Conservation (phyloP, 2,113 vertebrate genomes). For the Megaceryle maxima region DNA sequence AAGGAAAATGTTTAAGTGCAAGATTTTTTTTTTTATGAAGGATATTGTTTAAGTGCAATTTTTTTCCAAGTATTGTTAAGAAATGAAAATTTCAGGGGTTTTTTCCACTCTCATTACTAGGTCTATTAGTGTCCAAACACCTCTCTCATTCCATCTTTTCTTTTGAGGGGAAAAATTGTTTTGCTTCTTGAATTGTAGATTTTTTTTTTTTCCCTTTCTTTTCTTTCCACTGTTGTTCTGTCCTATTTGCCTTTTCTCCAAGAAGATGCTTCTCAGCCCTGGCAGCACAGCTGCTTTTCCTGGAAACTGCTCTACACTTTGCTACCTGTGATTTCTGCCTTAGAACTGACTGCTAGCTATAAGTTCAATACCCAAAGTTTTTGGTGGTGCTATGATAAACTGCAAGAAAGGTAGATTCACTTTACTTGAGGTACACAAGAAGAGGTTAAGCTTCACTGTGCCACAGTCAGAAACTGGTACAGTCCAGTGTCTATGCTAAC, state of each 20-base stretch:
- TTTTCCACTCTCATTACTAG: too few species aligned
- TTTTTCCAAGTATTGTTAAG: neutral
- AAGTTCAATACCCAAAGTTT: neutral
- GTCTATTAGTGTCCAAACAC: rapidly evolving
- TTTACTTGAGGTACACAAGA: neutral
- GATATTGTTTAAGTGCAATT: neutral
- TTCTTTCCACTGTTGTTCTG: neutral
- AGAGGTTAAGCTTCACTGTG: neutral
- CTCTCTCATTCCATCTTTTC: neutral
- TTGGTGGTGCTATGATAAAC: neutral
- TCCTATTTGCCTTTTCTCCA: neutral
- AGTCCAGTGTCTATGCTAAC: neutral
- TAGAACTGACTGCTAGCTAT: rapidly evolving
- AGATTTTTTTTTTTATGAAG: neutral
- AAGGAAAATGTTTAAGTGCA: neutral
- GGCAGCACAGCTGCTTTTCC: neutral
- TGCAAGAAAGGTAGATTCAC: neutral
- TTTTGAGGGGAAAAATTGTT: neutral
- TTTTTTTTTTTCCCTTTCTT: too few species aligned
- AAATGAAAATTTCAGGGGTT: neutral
- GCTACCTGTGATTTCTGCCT: neutral
- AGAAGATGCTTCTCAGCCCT: neutral
- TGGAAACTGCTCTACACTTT: neutral
- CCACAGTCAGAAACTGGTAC: neutral
- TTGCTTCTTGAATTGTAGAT: neutral